Evolutionary conservation across 2,888 invertebrate genomes (phyloP), one percentile per base, ranked within the genome.

Genomic region (Elysia crispata): DNA sequence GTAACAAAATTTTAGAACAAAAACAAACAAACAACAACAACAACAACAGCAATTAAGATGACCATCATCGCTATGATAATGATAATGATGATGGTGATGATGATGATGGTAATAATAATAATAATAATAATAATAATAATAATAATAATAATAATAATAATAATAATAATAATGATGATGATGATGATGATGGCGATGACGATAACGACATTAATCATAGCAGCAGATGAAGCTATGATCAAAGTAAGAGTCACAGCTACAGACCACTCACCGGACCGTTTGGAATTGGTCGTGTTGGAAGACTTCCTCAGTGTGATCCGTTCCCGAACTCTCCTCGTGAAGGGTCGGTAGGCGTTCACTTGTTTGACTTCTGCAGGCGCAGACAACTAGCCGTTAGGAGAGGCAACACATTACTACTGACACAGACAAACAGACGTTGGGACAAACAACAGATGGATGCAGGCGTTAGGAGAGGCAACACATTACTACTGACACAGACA

Each of bases 341-440:
- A 84, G 5, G 87, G 82, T 66, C 86, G 86, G 83, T 90, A 90
- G 18, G 90, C 88, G 20, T 85, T 85, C 1, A 90, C 89, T 75
- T 88, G 87, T 78, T 86, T 86, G 41, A 90, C 86, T 81, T 91
- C 91, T 91, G 86, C n/a, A 23, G 15, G 11, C 5, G 41, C 41
- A 41, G 41, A 41, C 41, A 41, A 41, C 41, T 11, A 41, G 41
- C 11, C 41, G 41, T 41, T 41, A 41, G 11, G 11, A 41, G 41
- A 41, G 41, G 41, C 5, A 11, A 11, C 41, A 41, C 11, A 41
- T 41, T 41, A 41, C 41, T n/a, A n/a, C n/a, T n/a, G n/a, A n/a
- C n/a, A n/a, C n/a, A n/a, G n/a, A n/a, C n/a, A n/a, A n/a, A n/a
- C n/a, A n/a, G 11, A 41, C 5, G 41, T 41, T 41, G 11, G 11